These are phyloP conservation scores for Eclectus roratus DNA, from an alignment of 2,113 vertebrate species.

Conservation along the genomic window DNA sequence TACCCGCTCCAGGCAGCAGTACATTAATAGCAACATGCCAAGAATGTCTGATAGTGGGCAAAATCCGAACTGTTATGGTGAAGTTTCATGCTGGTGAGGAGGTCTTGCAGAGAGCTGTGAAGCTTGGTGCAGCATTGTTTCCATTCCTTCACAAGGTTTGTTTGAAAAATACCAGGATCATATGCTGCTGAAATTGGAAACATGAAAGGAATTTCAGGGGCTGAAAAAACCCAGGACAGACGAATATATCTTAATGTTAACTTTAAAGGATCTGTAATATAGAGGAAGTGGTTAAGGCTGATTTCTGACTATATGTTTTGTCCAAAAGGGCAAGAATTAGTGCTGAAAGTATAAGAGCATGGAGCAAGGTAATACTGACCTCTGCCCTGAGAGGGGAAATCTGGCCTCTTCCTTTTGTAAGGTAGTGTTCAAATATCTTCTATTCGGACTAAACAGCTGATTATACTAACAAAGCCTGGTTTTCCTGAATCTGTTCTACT, in stretches of 20 bases:
- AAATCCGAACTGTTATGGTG: background rate
- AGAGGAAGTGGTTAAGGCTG: background rate
- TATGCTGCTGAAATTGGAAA: conserved; percentile 19
- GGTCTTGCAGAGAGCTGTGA: background rate
- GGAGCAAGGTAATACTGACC: background rate
- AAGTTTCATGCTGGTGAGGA: background rate
- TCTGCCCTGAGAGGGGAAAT: background rate
- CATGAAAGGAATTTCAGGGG: background rate
- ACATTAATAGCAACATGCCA: background rate
- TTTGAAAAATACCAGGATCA: background rate
- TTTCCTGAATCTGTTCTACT: background rate
- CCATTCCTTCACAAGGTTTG: background rate
- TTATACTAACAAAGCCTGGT: background rate
- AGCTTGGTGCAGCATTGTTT: background rate
- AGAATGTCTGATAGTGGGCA: background rate
- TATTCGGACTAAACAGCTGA: background rate
- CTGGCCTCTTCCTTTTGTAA: background rate
- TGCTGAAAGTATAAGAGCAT: background rate
- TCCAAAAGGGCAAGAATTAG: background rate
- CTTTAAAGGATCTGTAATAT: background rate
- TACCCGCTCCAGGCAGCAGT: background rate
- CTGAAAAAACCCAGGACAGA: background rate
- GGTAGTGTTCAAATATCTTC: background rate
- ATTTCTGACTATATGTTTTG: background rate
- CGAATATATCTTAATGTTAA: background rate